Base-by-base conservation (phyloP, 2,113 vertebrate species). In the Rissa tridactyla region DNA sequence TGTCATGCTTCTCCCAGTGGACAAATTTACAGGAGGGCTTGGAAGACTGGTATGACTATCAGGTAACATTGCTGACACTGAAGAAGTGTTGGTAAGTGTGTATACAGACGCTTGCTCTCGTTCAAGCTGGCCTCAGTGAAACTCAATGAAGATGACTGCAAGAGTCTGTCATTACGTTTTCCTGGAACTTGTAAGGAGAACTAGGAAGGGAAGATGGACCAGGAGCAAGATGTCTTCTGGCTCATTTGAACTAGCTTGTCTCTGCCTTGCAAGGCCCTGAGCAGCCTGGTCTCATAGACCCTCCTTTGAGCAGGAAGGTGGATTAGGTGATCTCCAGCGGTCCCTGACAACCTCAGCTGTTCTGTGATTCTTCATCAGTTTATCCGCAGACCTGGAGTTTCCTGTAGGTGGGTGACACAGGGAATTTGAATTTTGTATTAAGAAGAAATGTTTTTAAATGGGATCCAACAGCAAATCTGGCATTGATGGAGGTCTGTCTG, bases 31-130 rank as follows among this genome's bases (percentile, higher is more conserved):
- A 36, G 40, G 34, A 72, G 30, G 20, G 9, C 29, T 38, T 94
- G 47, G 38, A 62, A 82, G 75, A 20, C 36, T 30, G 32, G 22
- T 30, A 9, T 5, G 64, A 5, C 70, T 79, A 0, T 80, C 26
- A 38, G 36, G 38, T 75, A 25, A 25, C 32, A 22, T 19, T 49
- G 38, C 32, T 4, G 8, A 22, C 29, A 21, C 47, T 68, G 52
- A 64, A 61, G 77, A 69, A 8, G 5, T 11, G 19, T 57, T 60
- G 30, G 36, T 79, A 76, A n/a, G 11, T 54, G 42, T 73, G 22
- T 60, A 6, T 26, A 10, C 17, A 46, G 27, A 32, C 0, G 0
- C 14, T 90, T 62, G 30, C 15, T 69, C 2, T 61, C 49, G 77
- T 86, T 73, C 6, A 21, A 29, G 23, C 21, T n/a, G 55, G 3